Base-by-base conservation (phyloP, 2,113 vertebrate species). In the Platycercus adscitus region DNA sequence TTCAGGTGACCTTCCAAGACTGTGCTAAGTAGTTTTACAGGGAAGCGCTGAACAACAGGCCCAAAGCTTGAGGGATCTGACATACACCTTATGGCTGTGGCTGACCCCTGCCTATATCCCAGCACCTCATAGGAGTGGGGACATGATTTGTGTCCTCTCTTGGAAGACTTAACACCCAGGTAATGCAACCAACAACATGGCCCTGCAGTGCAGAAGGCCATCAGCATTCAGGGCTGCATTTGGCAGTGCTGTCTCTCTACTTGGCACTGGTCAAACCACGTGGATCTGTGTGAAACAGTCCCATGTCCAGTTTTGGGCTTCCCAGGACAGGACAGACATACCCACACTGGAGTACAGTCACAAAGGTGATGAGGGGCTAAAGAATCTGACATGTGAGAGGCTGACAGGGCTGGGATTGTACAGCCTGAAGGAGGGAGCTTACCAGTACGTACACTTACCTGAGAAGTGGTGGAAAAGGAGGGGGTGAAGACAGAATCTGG, bases 1-100 rank as follows among this genome's bases (percentile, higher is more conserved):
- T 89, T 46, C 4, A 16, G 76, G 90, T 92, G 83, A 96, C 96
- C 96, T 96, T 93, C 93, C 75, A 14, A 50, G 49, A 19, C 55
- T 56, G 16, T 7, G 84, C 85, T 5, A 76, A 65, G 56, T 58
- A 35, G 89, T 53, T 91, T 93, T 66, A 87, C 46, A 56, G 88
- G 47, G 69, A n/a, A 2, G 33, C 47, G 61, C 93, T 88, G 68
- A 15, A 68, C 0, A 12, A 14, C 13, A 4, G n/a, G 19, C n/a
- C 65, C 73, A 12, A 49, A 46, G 68, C 23, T 55, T 50, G 73
- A 78, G 68, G 11, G 64, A 26, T 16, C 29, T 31, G 23, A 5
- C 11, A 4, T 0, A 12, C 1, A 3, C 60, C 53, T 77, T 17
- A 4, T 0, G 4, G 85, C 31, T 43, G 47, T 4, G 56, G 28